These are phyloP conservation scores for Drosophila paulistorum DNA, from an alignment of 1,140 invertebrate genomes.

Conservation along the genomic window DNA sequence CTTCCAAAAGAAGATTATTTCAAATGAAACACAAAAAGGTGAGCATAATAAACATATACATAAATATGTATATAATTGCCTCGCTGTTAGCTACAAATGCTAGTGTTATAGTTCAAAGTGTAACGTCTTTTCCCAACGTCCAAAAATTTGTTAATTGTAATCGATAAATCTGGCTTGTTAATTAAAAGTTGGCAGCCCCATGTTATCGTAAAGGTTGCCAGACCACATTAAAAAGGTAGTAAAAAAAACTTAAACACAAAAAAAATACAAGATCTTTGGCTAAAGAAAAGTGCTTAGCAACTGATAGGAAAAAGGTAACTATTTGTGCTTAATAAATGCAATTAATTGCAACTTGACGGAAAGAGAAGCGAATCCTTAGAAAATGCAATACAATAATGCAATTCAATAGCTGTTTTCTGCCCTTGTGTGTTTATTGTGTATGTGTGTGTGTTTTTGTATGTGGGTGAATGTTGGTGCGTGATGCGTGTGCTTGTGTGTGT, in stretches of 20 bases:
- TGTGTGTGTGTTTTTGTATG: constrained; percentile 32
- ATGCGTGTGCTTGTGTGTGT: constrained; percentile 43
- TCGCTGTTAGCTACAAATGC: too few relatives aligned
- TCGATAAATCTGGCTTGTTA: background rate
- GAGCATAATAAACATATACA: too few relatives aligned
- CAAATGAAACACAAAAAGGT: too few relatives aligned
- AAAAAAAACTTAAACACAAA: background rate
- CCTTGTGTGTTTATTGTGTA: background rate
- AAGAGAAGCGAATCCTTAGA: constrained; percentile 21
- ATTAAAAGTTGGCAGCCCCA: background rate
- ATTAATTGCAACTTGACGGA: background rate
- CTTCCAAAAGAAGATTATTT: too few relatives aligned
- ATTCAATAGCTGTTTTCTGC: constrained; percentile 53
- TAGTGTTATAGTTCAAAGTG: background rate
- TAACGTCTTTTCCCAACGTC: background rate
- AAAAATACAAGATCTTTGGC: background rate
- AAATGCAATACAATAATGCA: constrained; percentile 37
- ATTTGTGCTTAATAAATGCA: constrained; percentile 30
- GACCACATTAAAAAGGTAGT: constrained; percentile 25
- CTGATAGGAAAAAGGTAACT: constrained; percentile 45
- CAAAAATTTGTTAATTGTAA: background rate
- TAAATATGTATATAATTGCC: too few relatives aligned
- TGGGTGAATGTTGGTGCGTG: constrained; percentile 33
- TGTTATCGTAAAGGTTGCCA: background rate
- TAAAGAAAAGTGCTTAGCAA: constrained; percentile 37